These are phyloP conservation scores for Glyptemys insculpta DNA, from an alignment of 2,797 vertebrate genomes.

Conservation along the genomic window DNA sequence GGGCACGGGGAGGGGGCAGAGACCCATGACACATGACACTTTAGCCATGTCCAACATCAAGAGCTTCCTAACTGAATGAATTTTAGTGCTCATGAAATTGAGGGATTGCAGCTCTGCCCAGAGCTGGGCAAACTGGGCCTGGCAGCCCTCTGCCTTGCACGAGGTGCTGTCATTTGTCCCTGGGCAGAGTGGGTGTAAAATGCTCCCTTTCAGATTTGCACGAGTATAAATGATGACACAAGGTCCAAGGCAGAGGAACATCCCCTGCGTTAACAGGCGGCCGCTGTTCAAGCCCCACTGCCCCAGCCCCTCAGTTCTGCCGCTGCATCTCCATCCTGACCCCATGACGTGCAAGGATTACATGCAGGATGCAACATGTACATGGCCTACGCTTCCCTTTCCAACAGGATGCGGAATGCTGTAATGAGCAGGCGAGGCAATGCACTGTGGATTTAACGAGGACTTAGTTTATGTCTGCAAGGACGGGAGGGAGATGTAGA, in stretches of 20 bases:
- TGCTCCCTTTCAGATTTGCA: neutral
- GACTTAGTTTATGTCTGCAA: neutral
- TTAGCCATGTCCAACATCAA: neutral
- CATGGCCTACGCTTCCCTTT: neutral
- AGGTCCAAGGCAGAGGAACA: too few relatives aligned
- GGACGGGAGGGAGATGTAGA: neutral
- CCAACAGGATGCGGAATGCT: neutral
- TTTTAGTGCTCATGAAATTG: neutral
- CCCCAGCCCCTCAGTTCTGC: accelerated
- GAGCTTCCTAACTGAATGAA: neutral
- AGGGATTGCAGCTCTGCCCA: neutral
- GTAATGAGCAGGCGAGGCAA: neutral
- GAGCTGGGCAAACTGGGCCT: neutral
- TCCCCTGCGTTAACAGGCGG: neutral
- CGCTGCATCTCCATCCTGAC: neutral
- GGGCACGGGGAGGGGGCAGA: neutral
- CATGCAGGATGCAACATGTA: neutral
- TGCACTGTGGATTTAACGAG: neutral
- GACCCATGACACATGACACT: neutral
- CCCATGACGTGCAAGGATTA: neutral
- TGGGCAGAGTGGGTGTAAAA: neutral
- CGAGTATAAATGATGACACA: neutral
- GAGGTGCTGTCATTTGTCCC: neutral
- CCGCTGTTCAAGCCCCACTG: neutral
- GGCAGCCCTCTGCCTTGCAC: neutral